Percentiles rank a stretch among this genome's conserved stretches.
phyloP scores from a whole-genome alignment of 2,888 invertebrate species.

The Hydroisotoma schaefferi region DNA sequence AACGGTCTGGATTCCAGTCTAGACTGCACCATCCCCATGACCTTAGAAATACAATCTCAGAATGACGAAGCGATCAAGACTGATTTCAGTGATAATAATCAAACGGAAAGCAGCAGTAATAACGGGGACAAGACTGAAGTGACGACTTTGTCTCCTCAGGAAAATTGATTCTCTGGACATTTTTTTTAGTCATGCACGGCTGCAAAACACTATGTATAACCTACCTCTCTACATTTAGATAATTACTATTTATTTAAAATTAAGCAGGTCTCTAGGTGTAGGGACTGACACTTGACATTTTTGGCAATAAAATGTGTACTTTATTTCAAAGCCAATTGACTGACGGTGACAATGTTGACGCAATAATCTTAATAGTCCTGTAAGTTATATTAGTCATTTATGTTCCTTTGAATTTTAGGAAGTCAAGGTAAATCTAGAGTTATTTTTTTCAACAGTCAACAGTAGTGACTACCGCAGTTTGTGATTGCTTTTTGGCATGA shows the following conservation, averaged over 20 bases:
- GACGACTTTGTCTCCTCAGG: neutral
- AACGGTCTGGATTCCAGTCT: neutral
- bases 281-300: neutral
- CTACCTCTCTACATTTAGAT: too few relatives aligned
- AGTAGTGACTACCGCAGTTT: too few relatives aligned
- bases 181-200: too few relatives aligned
- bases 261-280: neutral
- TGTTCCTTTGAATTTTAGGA: neutral
- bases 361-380: neutral
- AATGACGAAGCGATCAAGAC: neutral
- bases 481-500: too few relatives aligned
- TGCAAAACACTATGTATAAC: too few relatives aligned
- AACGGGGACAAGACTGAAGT: neutral
- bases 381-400: neutral
- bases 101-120: too few relatives aligned
- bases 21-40: neutral
- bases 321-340: too few relatives aligned
- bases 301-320: neutral
- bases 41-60: neutral
- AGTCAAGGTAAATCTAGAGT: conserved; percentile 2
- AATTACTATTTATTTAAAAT: too few relatives aligned
- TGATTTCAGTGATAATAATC: too few relatives aligned
- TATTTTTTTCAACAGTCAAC: too few relatives aligned
- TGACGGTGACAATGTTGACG: too few relatives aligned
- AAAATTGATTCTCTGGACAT: too few relatives aligned